phyloP scores from a whole-genome alignment of 2,888 invertebrate species.

The Blera fallax region DNA sequence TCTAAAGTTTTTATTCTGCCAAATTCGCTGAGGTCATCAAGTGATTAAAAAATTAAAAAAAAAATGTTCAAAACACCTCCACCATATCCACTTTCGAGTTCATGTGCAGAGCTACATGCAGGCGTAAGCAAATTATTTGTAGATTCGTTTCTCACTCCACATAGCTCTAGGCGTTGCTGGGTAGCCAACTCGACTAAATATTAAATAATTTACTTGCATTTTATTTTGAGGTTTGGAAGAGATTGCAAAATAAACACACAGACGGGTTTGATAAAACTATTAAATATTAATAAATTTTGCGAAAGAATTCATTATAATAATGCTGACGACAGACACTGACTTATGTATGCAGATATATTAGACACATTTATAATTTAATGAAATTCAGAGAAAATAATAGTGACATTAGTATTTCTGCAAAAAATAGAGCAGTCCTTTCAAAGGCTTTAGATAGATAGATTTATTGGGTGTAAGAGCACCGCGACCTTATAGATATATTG shows the following conservation, averaged over 20 bases:
- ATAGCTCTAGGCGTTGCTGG: not conserved
- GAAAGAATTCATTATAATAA: too few species aligned
- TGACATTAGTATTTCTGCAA: too few species aligned
- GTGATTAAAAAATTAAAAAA: not conserved
- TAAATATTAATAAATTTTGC: too few species aligned
- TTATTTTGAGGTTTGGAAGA: not conserved
- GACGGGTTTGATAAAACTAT: too few species aligned
- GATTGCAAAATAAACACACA: not conserved
- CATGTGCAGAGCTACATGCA: not conserved
- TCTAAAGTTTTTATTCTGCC: not conserved
- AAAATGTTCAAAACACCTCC: not conserved
- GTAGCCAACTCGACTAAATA: not conserved
- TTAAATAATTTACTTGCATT: not conserved
- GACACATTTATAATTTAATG: too few species aligned
- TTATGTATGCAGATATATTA: too few species aligned
- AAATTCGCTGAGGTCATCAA: slow-evolving; percentile 16
- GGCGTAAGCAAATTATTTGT: not conserved
- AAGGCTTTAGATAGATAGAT: too few species aligned
- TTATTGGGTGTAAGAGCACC: too few species aligned
- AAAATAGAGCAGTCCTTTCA: too few species aligned
- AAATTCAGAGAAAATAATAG: too few species aligned
- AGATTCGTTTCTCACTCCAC: not conserved
- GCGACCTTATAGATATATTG: too few species aligned
- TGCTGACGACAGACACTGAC: too few species aligned
- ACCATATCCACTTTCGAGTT: not conserved